Conservation (phyloP, 2,888 invertebrate genomes). For the Barypeithes pellucidus region DNA sequence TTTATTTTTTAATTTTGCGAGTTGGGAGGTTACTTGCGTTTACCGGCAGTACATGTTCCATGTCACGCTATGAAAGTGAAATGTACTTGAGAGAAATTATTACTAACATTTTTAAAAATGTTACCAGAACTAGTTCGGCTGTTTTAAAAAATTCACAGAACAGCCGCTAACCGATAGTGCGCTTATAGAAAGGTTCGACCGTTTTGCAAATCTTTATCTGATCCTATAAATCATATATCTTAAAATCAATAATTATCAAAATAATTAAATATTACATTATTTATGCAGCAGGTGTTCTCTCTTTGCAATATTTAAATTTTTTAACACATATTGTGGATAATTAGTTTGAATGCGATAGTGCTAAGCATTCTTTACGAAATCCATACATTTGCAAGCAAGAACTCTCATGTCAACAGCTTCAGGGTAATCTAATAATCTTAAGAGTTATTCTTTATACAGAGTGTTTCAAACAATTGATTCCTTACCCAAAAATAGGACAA, state of each 20-base stretch:
- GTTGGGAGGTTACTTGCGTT: background rate
- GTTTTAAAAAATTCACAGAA: background rate
- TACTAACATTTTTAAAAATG: slow-evolving; percentile 12
- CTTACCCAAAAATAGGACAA: no score
- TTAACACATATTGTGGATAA: background rate
- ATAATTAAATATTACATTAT: slow-evolving; percentile 2
- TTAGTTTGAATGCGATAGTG: no score
- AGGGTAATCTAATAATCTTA: no score
- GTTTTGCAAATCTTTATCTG: slow-evolving; percentile 14
- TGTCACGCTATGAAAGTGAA: slow-evolving; percentile 12
- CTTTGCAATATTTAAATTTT: slow-evolving; percentile 9
- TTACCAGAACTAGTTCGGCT: background rate
- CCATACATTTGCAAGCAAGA: no score
- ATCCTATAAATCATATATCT: slow-evolving; percentile 5
- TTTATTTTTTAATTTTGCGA: slow-evolving; percentile 4
- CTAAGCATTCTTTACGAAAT: no score
- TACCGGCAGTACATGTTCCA: slow-evolving; percentile 13
- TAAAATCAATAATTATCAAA: slow-evolving; percentile 5
- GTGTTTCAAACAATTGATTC: no score
- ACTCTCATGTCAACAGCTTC: no score
- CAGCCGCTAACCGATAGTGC: slow-evolving; percentile 13
- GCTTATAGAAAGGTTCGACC: background rate
- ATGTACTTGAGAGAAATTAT: slow-evolving; percentile 11
- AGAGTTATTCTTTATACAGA: no score
- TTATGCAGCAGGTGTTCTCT: slow-evolving; percentile 12